Conservation (phyloP, 2,797 vertebrate species). For the Clarias laeviceps region DNA sequence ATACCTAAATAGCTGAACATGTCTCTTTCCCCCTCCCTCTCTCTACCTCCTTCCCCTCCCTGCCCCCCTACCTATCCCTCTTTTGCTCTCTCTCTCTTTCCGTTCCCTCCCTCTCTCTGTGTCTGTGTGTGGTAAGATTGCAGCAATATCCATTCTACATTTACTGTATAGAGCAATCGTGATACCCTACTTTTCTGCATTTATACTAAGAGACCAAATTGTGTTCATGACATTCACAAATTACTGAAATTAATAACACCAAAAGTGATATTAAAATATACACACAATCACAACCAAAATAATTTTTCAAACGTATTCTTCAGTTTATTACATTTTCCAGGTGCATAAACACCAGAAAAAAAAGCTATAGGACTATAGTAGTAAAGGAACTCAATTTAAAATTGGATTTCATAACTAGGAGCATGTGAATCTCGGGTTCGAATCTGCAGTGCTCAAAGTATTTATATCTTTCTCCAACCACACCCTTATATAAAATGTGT, state of each 20-base stretch:
- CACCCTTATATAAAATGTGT: not conserved
- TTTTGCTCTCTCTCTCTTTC: not conserved
- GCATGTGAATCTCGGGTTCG: not conserved
- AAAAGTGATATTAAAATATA: not conserved
- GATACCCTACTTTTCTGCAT: not conserved
- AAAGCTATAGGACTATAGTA: not conserved
- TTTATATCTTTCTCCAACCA: not conserved
- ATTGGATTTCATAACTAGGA: not conserved
- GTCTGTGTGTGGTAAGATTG: slow-evolving; percentile 24
- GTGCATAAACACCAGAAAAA: slow-evolving; percentile 41
- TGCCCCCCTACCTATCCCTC: no score
- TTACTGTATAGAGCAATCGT: slow-evolving; percentile 42
- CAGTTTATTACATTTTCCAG: slow-evolving; percentile 57
- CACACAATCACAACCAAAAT: slow-evolving; percentile 25
- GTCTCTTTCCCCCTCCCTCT: slow-evolving; percentile 19
- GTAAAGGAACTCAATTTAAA: not conserved
- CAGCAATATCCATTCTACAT: slow-evolving; percentile 56
- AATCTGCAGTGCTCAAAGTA: not conserved
- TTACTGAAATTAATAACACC: not conserved
- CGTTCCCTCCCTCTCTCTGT: not conserved
- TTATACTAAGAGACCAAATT: not conserved
- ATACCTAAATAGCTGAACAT: slow-evolving; percentile 50
- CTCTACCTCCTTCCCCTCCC: not conserved
- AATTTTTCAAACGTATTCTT: slow-evolving; percentile 46
- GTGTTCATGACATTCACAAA: not conserved